These are phyloP conservation scores for Acinonyx jubatus DNA, from an alignment of 2,113 vertebrate genomes.

Conservation along the genomic window DNA sequence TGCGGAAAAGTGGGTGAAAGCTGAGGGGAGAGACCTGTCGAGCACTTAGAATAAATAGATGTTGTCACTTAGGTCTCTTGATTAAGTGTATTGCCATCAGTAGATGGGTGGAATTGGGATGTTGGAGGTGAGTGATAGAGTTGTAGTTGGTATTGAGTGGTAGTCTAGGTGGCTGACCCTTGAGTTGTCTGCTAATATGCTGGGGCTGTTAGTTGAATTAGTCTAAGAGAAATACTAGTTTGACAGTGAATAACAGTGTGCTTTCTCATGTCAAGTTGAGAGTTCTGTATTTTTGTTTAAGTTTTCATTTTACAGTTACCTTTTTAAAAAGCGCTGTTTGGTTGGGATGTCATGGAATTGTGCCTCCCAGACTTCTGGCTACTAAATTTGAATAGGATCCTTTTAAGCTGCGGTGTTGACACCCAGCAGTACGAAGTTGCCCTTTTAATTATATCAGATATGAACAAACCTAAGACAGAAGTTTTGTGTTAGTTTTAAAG, in stretches of 20 bases:
- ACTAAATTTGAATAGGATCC: not conserved
- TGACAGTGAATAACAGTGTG: not conserved
- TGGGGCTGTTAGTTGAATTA: not conserved
- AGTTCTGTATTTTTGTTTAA: not conserved
- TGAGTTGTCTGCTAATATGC: not conserved
- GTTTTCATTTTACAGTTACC: not conserved
- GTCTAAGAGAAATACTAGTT: not conserved
- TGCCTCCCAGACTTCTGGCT: not conserved
- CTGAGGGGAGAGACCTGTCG: not conserved
- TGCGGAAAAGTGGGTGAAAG: not conserved
- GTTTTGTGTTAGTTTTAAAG: not conserved
- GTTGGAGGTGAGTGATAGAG: not conserved
- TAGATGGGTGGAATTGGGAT: not conserved
- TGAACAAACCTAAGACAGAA: not conserved
- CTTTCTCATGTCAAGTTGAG: conserved; percentile 8
- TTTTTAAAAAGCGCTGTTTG: conserved; percentile 15
- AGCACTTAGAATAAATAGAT: not conserved
- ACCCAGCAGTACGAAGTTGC: not conserved
- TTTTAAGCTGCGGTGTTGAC: not conserved
- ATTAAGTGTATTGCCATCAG: not conserved
- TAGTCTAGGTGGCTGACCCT: not conserved
- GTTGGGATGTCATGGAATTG: not conserved
- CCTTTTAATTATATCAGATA: not conserved
- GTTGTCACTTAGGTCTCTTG: not conserved
- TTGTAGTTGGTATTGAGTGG: not conserved